Percentiles rank a stretch among this genome's conserved stretches.
Evolutionary conservation across 1,140 invertebrate genomes (phyloP).

Genomic region (Pseudachorutes palmiensis): DNA sequence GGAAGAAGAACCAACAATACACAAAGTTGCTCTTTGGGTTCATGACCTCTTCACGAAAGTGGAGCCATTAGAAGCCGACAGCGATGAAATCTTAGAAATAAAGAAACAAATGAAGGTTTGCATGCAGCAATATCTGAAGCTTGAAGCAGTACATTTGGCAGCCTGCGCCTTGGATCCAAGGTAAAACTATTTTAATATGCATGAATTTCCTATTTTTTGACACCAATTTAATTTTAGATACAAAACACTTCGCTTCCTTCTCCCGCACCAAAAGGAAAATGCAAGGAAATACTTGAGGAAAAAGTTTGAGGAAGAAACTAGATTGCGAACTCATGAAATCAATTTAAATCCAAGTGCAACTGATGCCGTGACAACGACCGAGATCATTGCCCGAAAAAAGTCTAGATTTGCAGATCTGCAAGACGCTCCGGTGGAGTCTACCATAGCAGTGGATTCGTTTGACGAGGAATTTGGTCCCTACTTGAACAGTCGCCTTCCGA

Average conservation of each 20-base stretch:
- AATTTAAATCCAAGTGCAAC: not conserved
- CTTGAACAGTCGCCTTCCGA: not conserved
- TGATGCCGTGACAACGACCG: not conserved
- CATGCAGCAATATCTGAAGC: not conserved
- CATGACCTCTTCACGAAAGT: not conserved
- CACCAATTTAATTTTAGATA: not conserved
- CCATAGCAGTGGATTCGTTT: not conserved
- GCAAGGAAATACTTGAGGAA: not conserved
- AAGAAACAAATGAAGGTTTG: not conserved
- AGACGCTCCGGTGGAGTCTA: not conserved
- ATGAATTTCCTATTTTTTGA: not conserved
- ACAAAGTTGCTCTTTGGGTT: conserved; percentile 8
- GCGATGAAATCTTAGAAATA: not conserved
- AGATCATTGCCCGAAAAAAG: not conserved
- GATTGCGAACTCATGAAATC: not conserved
- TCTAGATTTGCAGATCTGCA: conserved; percentile 2
- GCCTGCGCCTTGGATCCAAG: conserved; percentile 11
- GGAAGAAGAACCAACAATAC: conserved; percentile 13
- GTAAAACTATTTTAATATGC: not conserved
- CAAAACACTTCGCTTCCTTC: not conserved
- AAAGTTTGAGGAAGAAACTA: not conserved
- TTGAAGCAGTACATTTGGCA: not conserved
- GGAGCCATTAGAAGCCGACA: not conserved
- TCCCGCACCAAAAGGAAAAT: not conserved
- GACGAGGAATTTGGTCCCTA: not conserved